Conservation (phyloP, 2,888 invertebrate genomes). For the Hyposoter dolosus region DNA sequence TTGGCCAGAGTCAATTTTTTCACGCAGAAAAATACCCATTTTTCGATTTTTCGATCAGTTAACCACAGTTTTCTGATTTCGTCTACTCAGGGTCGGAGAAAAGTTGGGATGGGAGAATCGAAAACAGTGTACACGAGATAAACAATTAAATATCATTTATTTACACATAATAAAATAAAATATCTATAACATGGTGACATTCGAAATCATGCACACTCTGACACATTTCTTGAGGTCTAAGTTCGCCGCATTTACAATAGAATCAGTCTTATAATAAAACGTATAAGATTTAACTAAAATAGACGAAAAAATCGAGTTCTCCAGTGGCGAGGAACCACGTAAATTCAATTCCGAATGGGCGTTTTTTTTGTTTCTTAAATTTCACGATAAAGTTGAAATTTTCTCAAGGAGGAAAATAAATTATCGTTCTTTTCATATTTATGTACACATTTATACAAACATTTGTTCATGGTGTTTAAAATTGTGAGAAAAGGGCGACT, state of each 20-base stretch:
- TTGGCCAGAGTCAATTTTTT: not conserved
- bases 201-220: constrained; percentile 50
- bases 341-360: not conserved
- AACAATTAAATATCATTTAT: constrained; percentile 45
- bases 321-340: not conserved
- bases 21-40: not conserved
- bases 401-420: not conserved
- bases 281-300: constrained; percentile 22
- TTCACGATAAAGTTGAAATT: not conserved
- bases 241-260: constrained; percentile 49
- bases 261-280: constrained; percentile 66
- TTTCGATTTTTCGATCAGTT: not conserved
- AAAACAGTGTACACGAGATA: not conserved
- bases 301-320: constrained; percentile 24
- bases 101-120: not conserved
- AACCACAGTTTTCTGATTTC: not conserved
- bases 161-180: constrained; percentile 32
- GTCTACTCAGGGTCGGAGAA: not conserved
- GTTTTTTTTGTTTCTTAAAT: not conserved
- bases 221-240: constrained; percentile 36
- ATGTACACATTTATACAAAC: not conserved
- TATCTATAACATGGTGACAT: constrained; percentile 38
- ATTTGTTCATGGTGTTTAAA: not conserved
- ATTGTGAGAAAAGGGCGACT: not conserved
- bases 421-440: not conserved